phyloP scores from a whole-genome alignment of 2,113 vertebrate genomes.

The Scophthalmus maximus region DNA sequence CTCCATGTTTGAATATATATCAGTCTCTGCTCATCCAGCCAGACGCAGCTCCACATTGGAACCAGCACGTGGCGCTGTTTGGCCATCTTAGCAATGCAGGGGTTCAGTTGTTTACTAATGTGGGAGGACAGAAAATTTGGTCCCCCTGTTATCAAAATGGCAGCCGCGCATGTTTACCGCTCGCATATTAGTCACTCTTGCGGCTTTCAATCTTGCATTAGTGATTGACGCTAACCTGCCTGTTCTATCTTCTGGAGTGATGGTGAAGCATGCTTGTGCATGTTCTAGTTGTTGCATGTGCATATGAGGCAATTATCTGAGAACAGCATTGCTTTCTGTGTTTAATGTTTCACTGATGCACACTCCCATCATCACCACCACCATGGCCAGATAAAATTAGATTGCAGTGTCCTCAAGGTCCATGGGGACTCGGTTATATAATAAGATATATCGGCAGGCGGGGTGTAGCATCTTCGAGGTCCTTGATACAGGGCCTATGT shows the following conservation, averaged over 20 bases:
- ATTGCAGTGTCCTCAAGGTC: conserved; percentile 71
- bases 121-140: conserved; percentile 50
- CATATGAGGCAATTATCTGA: neutral
- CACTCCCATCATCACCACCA: conserved; percentile 40
- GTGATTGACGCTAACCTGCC: neutral
- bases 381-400: conserved; percentile 63
- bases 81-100: conserved; percentile 26
- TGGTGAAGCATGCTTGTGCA: neutral
- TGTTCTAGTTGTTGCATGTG: conserved; percentile 1
- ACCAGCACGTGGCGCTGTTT: conserved; percentile 62
- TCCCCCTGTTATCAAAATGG: conserved; percentile 69
- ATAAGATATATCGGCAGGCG: conserved; percentile 45
- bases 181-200: neutral
- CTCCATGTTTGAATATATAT: neutral
- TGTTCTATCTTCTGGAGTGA: neutral
- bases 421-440: conserved; percentile 72
- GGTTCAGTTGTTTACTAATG: conserved; percentile 33
- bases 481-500: conserved; percentile 27
- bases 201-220: neutral
- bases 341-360: conserved; percentile 37
- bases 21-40: neutral
- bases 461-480: conserved; percentile 20
- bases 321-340: conserved; percentile 4
- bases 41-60: conserved; percentile 3
- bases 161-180: conserved; percentile 48